Conservation (phyloP, 2,888 invertebrate genomes). For the Synanthedon myopaeformis region DNA sequence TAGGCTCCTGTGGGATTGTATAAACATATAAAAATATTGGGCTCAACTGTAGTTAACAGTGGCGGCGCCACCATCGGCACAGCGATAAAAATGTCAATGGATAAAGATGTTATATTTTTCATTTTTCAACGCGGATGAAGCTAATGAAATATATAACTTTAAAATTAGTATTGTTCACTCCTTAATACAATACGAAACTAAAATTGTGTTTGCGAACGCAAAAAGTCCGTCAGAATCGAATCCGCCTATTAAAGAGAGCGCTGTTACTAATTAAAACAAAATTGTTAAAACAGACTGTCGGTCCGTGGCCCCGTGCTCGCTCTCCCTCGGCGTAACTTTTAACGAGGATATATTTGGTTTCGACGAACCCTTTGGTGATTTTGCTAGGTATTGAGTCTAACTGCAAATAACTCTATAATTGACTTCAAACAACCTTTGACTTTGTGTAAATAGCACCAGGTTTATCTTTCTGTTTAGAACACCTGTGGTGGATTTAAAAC, state of each 20-base stretch:
- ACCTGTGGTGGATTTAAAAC: neutral
- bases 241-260: conserved; percentile 47
- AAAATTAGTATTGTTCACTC: no score
- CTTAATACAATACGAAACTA: neutral
- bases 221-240: conserved; percentile 30
- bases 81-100: no score
- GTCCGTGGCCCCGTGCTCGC: conserved; percentile 33
- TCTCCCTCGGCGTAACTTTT: conserved; percentile 60
- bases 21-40: no score
- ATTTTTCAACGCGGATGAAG: no score
- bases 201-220: neutral
- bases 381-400: conserved; percentile 57
- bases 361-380: conserved; percentile 67
- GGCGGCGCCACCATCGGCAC: no score
- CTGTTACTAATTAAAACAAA: conserved; percentile 68
- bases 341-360: conserved; percentile 70
- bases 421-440: conserved; percentile 62
- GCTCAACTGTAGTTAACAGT: no score
- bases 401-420: conserved; percentile 68
- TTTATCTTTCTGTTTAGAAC: conserved; percentile 17
- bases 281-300: conserved; percentile 59
- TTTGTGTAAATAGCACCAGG: conserved; percentile 42
- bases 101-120: no score
- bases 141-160: no score
- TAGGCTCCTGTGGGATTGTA: no score